Evolutionary conservation across 1,140 invertebrate species (phyloP), one percentile per base, ranked within the genome.

Genomic region (Drosophila eugracilis): DNA sequence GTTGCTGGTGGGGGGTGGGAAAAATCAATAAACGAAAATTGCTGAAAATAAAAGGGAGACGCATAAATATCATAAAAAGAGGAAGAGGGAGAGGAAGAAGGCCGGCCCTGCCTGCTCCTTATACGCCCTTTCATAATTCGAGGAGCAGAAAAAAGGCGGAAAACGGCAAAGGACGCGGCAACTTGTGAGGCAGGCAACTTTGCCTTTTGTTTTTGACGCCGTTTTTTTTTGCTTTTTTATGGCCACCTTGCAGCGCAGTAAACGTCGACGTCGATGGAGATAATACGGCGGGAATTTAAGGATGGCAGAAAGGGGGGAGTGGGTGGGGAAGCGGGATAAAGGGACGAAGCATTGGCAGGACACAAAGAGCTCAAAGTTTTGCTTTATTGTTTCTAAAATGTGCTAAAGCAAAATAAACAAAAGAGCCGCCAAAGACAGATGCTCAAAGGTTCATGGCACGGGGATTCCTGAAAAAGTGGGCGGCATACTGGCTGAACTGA

Each of bases 341-440:
- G n/a, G 52, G 67, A 49, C 17, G 52, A 32, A 57, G 50, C 42
- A 71, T 57, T 30, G 67, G 47, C 66, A 72, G 69, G 69, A 76
- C 72, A 76, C 75, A 86, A 86, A 84, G 71, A 65, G 83, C 73
- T 74, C 76, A 80, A 84, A 85, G 76, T 85, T 85, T 86, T 76
- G 72, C 72, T 85, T 85, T 85, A 86, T 85, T 85, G 81, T 80
- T 85, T 86, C 81, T 65, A 85, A 85, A 84, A 84, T 84, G 81
- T 84, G 80, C 80, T 74, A 84, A 84, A 80, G 66, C 62, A 85
- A 80, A 85, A 86, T 80, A 79, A 85, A 85, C 81, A 86, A 78
- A 80, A 49, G 58, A 57, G 21, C 45, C 47, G 49, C 79, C 49
- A 55, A 80, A 49, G 66, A 58, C 45, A 72, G 48, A 48, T 58